phyloP scores from a whole-genome alignment of 1,140 invertebrate species.

The Rhyzopertha dominica region DNA sequence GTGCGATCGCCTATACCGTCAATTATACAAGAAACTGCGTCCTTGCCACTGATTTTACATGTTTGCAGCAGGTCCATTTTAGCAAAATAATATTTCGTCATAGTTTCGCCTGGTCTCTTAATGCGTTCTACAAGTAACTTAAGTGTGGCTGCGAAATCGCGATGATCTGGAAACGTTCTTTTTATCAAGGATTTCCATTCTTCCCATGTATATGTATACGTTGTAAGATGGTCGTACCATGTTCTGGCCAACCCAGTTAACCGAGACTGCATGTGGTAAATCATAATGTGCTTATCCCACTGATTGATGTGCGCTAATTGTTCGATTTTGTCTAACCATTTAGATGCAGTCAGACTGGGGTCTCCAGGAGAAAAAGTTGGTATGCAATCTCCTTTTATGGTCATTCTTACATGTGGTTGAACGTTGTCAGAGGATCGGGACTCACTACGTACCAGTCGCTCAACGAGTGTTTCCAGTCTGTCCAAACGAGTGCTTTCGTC shows the following conservation, averaged over 20 bases:
- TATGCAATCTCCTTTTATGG: too few relatives aligned
- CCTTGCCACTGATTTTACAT: conserved; percentile 1
- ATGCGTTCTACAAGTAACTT: background rate
- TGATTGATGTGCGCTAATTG: background rate
- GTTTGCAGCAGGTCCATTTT: conserved; percentile 4
- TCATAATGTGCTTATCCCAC: background rate
- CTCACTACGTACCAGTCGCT: too few relatives aligned
- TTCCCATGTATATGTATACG: background rate
- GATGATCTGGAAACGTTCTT: conserved; percentile 1
- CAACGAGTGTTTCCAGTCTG: too few relatives aligned
- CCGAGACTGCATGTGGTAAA: background rate
- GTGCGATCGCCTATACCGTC: conserved; percentile 2
- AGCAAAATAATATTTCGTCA: conserved; percentile 4
- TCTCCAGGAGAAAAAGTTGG: background rate
- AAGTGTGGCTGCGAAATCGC: background rate
- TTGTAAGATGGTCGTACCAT: conserved; percentile 2
- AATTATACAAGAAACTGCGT: conserved; percentile 5
- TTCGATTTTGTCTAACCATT: conserved; percentile 2
- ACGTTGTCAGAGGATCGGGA: too few relatives aligned
- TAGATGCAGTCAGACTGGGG: background rate
- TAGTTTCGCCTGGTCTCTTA: background rate
- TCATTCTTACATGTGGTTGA: too few relatives aligned
- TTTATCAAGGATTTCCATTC: conserved; percentile 1
- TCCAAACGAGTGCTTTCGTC: too few relatives aligned
- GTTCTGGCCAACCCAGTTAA: background rate